Evolutionary conservation across 2,113 vertebrate genomes (phyloP), one percentile per base, ranked within the genome.

Genomic region (Eurystomus gularis): DNA sequence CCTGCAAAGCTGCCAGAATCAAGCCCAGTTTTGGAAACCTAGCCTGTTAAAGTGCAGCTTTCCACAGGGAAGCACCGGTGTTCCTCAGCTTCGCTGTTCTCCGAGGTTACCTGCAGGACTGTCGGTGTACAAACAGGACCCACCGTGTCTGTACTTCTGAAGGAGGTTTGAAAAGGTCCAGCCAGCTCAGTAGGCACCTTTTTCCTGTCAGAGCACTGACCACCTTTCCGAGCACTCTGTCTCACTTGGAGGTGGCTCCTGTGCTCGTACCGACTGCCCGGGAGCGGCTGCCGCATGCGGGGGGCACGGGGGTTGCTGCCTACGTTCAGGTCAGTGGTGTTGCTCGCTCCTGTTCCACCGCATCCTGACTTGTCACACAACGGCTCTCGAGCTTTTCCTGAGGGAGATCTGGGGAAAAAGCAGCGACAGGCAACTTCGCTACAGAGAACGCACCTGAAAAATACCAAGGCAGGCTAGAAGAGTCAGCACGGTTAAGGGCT

Each of bases 21-120:
- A 11, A 60, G 12, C 14, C 33, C 25, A 11, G 21, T 19, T 62
- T 48, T 13, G 11, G 72, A 82, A 88, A 21, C 33, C 39, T 26
- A 19, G 16, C 31, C n/a, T 46, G 52, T n/a, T 42, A 6, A 42
- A 58, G 37, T 10, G 20, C 64, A 39, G 3, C 25, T 37, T 60
- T 5, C 35, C 49, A 31, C 0, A 21, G 17, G 1, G 0, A 69
- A 62, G 33, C 16, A 2, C 11, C 31, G 13, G 25, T 19, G n/a
- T 52, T 44, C 42, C 29, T 33, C 55, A 70, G 25, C 75, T 19
- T 40, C 13, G 13, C 23, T 14, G 12, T 3, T 33, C 9, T 37
- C 42, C 42, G 9, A 12, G 28, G 28, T 2, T 24, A 42, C 14
- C 21, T 17, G n/a, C 55, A 14, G 31, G 28, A 28, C 42, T 42